Evolutionary conservation across 1,140 invertebrate genomes (phyloP).

Genomic region (Pissodes strobi): DNA sequence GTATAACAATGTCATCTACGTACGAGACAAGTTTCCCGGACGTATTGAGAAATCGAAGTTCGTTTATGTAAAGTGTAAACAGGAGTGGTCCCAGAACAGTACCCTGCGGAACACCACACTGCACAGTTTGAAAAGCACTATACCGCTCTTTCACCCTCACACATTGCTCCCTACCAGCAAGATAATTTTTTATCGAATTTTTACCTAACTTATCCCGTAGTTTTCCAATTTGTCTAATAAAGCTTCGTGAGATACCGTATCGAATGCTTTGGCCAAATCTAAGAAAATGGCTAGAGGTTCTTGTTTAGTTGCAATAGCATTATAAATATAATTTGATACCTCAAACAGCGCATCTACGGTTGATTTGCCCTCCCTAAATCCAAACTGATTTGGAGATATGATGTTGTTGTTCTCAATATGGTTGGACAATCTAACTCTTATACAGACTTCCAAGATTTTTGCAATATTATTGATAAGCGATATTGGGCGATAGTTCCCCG

Average conservation of each 20-base stretch:
- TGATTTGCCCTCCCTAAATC: neutral
- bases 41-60: too few relatives aligned
- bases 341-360: neutral
- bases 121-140: neutral
- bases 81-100: neutral
- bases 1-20: neutral
- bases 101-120: neutral
- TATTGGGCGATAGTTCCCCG: neutral
- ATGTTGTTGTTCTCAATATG: neutral
- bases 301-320: neutral
- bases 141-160: neutral
- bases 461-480: neutral
- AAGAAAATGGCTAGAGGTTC: neutral
- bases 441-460: neutral
- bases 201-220: neutral
- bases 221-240: neutral
- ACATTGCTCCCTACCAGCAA: neutral
- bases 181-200: too few relatives aligned
- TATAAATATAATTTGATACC: neutral
- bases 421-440: neutral
- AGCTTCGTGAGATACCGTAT: neutral
- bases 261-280: neutral
- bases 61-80: neutral
- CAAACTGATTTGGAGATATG: neutral
- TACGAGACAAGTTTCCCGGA: too few relatives aligned